Evolutionary conservation across 2,797 vertebrate genomes (phyloP), one percentile per base, ranked within the genome.

Genomic region (Adelosebastes latens): DNA sequence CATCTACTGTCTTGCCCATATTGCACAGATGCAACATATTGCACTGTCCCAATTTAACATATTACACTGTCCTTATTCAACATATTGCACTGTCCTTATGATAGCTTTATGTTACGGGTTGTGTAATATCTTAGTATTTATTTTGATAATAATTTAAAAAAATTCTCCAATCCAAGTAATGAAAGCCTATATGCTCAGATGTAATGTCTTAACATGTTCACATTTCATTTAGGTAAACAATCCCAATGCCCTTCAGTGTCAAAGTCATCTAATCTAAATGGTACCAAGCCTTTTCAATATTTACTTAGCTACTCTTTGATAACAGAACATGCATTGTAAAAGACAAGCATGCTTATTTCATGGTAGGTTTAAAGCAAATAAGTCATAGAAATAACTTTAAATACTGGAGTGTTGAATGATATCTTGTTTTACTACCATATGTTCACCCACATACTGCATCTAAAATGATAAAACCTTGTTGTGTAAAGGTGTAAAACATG

Each of bases 211-310:
- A 46, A 52, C 3, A 46, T 27, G 8, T 72, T 52, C 55, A 70
- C 18, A 46, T 46, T 13, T 14, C 1, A 24, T 27, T 12, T 5
- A 25, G 3, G 20, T 16, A 1, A 36, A 20, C 2, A 46, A 25
- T 67, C 55, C n/a, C 5, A 25, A 2, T 42, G 65, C n/a, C 65
- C 49, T 89, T 83, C 36, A 66, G 20, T 39, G 18, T 27, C 56
- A 87, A 87, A 80, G 83, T 89, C 32, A 81, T 59, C 74, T 49
- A 16, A 72, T 16, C 6, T 42, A 36, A 36, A 42, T 42, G 31
- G 25, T 5, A 58, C 6, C 18, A 52, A 42, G 22, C 12, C 18
- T 34, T 74, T 72, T 72, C 14, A 75, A 18, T 84, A 63, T 76
- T 83, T 72, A 81, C 69, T 52, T 49, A 39, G 59, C n/a, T 7